phyloP scores from a whole-genome alignment of 2,113 vertebrate genomes.

The Dinomys branickii region DNA sequence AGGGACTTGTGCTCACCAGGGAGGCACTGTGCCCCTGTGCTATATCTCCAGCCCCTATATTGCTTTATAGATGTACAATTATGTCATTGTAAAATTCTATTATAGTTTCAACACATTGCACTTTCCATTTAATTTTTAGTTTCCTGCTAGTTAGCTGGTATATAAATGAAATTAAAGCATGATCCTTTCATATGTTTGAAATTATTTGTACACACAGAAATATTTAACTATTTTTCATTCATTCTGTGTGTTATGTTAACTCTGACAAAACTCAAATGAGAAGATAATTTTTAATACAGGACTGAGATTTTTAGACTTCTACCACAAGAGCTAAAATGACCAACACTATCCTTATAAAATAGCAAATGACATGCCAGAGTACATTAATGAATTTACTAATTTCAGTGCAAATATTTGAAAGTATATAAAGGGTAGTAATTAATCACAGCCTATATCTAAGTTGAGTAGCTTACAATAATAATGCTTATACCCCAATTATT shows the following conservation, averaged over 20 bases:
- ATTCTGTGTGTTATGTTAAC: background rate
- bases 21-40: too few species aligned
- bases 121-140: background rate
- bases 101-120: conserved; percentile 1
- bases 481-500: background rate
- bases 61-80: conserved; percentile 7
- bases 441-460: background rate
- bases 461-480: background rate
- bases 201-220: conserved; percentile 6
- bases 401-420: background rate
- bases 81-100: background rate
- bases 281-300: background rate
- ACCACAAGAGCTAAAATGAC: background rate
- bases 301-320: background rate
- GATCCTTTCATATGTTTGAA: background rate
- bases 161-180: background rate
- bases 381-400: background rate
- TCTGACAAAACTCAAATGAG: background rate
- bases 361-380: background rate
- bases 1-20: too few species aligned
- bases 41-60: background rate
- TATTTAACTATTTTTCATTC: conserved; percentile 27
- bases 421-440: background rate
- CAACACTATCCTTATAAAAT: background rate
- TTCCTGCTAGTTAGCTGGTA: background rate